phyloP scores from a whole-genome alignment of 2,113 vertebrate species.

The Probosciger aterrimus region DNA sequence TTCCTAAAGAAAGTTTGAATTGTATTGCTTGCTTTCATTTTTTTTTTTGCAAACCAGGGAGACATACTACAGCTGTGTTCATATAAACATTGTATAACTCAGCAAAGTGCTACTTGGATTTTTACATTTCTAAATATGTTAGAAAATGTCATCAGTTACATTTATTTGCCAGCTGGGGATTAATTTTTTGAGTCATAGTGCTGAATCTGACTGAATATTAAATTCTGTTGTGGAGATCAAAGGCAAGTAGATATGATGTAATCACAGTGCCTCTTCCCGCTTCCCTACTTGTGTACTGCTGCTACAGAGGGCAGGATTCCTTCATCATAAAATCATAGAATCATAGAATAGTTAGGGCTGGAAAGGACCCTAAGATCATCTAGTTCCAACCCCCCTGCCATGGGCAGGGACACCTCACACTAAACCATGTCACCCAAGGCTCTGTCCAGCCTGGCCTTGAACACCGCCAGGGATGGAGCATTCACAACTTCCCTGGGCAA shows the following conservation, averaged over 20 bases:
- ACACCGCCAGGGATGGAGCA: too few species aligned
- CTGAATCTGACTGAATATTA: constrained; percentile 1
- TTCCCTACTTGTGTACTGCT: not conserved
- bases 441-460: too few species aligned
- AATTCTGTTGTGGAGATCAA: not conserved
- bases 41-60: not conserved
- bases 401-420: too few species aligned
- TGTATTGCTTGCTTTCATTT: not conserved
- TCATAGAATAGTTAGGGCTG: too few species aligned
- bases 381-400: too few species aligned
- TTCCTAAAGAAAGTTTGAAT: not conserved
- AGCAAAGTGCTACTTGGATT: not conserved
- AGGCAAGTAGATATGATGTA: not conserved
- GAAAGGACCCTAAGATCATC: too few species aligned
- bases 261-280: not conserved
- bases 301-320: not conserved
- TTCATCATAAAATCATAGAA: not conserved
- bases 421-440: too few species aligned
- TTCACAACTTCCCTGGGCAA: too few species aligned
- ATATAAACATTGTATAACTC: not conserved
- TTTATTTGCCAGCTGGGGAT: not conserved
- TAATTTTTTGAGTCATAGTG: constrained; percentile 13
- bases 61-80: not conserved
- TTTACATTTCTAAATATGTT: not conserved
- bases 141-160: not conserved